Evolutionary conservation across 2,113 vertebrate species (phyloP).

Genomic region (Sapayoa aenigma): DNA sequence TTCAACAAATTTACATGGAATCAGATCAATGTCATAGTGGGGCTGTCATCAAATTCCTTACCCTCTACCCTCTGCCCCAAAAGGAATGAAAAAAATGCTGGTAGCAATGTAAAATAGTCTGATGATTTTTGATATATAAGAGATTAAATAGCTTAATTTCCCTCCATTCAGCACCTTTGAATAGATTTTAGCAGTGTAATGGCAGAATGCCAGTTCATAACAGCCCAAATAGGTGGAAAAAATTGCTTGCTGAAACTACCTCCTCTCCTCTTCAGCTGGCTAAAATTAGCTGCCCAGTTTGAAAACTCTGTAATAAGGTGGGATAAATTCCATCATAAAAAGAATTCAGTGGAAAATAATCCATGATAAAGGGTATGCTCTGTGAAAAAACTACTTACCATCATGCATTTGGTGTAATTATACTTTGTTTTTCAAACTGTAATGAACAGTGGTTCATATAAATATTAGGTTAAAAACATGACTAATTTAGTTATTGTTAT

Average conservation of each 20-base stretch:
- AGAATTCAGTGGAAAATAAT: slow-evolving; percentile 6
- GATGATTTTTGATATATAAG: not conserved
- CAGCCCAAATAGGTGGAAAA: not conserved
- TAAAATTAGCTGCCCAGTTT: slow-evolving; percentile 10
- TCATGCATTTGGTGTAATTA: not conserved
- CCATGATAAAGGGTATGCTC: not conserved
- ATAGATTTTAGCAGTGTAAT: not conserved
- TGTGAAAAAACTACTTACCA: not conserved
- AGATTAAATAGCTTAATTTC: not conserved
- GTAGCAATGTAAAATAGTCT: not conserved
- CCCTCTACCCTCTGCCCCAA: not conserved
- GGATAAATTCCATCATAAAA: not conserved
- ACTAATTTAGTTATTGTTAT: not conserved
- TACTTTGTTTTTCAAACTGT: not conserved
- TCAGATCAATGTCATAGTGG: not conserved
- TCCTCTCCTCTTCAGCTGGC: not conserved
- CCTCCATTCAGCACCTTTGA: not conserved
- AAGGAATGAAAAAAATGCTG: not conserved
- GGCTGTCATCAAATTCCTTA: not conserved
- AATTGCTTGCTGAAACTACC: not conserved
- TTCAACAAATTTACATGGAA: not conserved
- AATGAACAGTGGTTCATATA: not conserved
- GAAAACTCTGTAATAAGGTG: not conserved
- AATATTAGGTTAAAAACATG: not conserved
- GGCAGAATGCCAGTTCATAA: not conserved